Percentiles rank a stretch among this genome's conserved stretches.
These are phyloP conservation scores for Drosophila pseudotalamancana DNA, from an alignment of 2,888 invertebrate species.

Conservation along the genomic window DNA sequence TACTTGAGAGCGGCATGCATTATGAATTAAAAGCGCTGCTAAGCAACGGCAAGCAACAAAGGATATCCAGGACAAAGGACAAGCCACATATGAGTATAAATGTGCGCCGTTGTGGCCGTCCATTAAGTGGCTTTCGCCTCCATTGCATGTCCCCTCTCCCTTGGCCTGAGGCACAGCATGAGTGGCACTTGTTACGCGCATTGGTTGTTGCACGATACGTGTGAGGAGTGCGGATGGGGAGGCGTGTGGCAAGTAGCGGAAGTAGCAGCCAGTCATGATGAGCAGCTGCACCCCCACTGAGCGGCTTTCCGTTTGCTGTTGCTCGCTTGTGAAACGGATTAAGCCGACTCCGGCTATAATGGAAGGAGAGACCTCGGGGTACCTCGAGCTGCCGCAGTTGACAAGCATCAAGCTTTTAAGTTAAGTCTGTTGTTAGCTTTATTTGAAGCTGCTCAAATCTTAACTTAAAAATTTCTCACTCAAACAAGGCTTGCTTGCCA, in stretches of 20 bases:
- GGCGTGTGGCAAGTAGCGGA: background rate
- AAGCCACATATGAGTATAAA: conserved; percentile 45
- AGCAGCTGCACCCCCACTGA: conserved; percentile 16
- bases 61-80: conserved; percentile 9
- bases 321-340: conserved; percentile 50
- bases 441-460: background rate
- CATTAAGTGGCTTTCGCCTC: conserved; percentile 52
- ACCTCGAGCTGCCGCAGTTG: background rate
- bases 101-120: conserved; percentile 51
- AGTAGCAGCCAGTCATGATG: conserved; percentile 2
- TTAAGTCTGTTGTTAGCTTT: background rate
- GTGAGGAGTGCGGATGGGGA: background rate
- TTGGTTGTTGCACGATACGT: conserved; percentile 19
- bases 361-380: background rate
- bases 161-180: conserved; percentile 18
- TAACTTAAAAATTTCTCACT: background rate
- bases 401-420: background rate
- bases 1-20: conserved; percentile 37
- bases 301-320: conserved; percentile 15
- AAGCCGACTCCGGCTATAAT: conserved; percentile 36
- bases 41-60: conserved; percentile 31
- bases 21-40: conserved; percentile 67
- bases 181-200: conserved; percentile 72
- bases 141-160: conserved; percentile 40
- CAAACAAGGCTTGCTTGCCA: background rate